Evolutionary conservation across 35 echinoderm and acorn worm genomes (phyloP).

Genomic region (Ophioderma brevispina): DNA sequence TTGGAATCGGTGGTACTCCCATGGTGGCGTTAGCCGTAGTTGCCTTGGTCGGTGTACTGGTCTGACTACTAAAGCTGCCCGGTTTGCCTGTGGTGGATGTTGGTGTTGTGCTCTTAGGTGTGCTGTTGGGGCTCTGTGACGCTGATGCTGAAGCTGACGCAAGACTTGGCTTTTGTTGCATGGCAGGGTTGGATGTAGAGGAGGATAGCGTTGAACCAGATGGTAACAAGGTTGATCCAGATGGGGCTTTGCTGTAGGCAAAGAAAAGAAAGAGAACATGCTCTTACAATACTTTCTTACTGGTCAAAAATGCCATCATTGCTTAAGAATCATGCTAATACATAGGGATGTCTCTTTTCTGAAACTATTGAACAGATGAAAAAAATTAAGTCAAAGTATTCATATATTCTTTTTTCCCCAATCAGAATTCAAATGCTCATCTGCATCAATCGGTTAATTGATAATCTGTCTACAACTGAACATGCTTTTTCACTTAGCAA

Average conservation of each 20-base stretch:
- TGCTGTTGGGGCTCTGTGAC: slow-evolving; percentile 44
- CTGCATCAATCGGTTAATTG: too few relatives aligned
- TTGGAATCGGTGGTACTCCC: slow-evolving; percentile 39
- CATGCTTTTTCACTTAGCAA: too few relatives aligned
- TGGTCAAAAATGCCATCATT: too few relatives aligned
- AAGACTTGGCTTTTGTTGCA: neutral
- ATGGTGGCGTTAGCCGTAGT: slow-evolving; percentile 30
- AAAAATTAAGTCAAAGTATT: too few relatives aligned
- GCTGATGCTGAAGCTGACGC: slow-evolving; percentile 11
- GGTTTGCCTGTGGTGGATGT: slow-evolving; percentile 38
- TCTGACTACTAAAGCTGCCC: slow-evolving; percentile 29
- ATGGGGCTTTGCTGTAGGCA: neutral
- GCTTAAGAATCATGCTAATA: too few relatives aligned
- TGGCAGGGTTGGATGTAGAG: neutral
- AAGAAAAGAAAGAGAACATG: neutral
- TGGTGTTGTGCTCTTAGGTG: slow-evolving; percentile 49
- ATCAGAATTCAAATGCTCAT: too few relatives aligned
- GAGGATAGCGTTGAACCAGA: neutral
- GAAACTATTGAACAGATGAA: too few relatives aligned
- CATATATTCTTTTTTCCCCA: too few relatives aligned
- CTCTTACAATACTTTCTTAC: neutral
- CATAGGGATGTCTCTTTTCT: too few relatives aligned
- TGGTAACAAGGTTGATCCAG: neutral
- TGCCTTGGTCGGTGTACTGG: slow-evolving; percentile 43
- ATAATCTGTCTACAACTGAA: too few relatives aligned